These are phyloP conservation scores for Tridacna crocea DNA, from an alignment of 2,888 invertebrate genomes.

Conservation along the genomic window DNA sequence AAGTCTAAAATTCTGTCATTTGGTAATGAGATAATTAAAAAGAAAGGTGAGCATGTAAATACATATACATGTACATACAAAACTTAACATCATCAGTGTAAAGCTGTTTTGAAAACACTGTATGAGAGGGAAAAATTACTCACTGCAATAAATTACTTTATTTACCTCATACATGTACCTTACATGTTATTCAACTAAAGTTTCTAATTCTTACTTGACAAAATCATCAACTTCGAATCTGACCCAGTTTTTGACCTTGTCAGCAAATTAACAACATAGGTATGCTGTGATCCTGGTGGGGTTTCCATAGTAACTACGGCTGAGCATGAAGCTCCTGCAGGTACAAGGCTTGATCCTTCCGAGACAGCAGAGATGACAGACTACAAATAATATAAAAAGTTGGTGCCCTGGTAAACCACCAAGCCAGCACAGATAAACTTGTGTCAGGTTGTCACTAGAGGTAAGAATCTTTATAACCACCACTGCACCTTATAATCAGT, in stretches of 20 bases:
- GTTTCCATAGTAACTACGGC: not conserved
- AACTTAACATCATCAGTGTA: not conserved
- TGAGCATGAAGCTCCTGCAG: not conserved
- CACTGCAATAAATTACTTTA: not conserved
- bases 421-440: too few species aligned
- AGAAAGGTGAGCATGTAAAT: too few species aligned
- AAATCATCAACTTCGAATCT: not conserved
- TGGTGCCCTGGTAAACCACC: too few species aligned
- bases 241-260: slow-evolving; percentile 1
- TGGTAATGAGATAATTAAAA: too few species aligned
- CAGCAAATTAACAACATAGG: not conserved
- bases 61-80: too few species aligned
- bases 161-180: not conserved
- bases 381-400: too few species aligned
- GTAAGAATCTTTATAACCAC: too few species aligned
- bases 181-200: not conserved
- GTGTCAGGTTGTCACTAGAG: too few species aligned
- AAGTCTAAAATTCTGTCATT: too few species aligned
- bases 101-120: not conserved
- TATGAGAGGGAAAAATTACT: not conserved
- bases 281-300: slow-evolving; percentile 5
- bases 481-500: too few species aligned
- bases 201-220: not conserved
- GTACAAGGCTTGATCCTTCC: not conserved
- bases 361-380: not conserved